These are phyloP conservation scores for Spinus pinus DNA, from an alignment of 2,797 vertebrate genomes.

Conservation along the genomic window DNA sequence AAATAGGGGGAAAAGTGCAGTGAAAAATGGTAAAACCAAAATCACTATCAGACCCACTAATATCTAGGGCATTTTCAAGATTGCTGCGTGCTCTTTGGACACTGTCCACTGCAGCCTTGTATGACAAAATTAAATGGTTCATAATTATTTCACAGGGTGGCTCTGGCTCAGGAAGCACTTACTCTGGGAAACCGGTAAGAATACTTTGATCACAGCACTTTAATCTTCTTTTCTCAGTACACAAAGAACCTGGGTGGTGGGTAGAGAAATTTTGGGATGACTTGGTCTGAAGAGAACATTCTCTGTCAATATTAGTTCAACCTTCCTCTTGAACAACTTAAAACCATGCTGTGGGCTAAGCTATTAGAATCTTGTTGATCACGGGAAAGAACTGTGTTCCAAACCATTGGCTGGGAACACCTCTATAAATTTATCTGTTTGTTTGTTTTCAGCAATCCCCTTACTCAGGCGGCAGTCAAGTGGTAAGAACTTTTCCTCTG, in stretches of 20 bases:
- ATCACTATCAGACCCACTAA: not conserved
- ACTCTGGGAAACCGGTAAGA: slow-evolving; percentile 37
- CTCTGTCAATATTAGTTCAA: not conserved
- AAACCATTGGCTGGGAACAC: not conserved
- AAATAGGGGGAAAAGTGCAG: not conserved
- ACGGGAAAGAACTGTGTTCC: not conserved
- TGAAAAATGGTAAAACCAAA: not conserved
- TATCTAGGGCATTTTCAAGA: not conserved
- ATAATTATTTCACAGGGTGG: slow-evolving; percentile 11
- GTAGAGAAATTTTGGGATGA: not conserved
- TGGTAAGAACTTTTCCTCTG: slow-evolving; percentile 23
- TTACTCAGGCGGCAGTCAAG: slow-evolving; percentile 10
- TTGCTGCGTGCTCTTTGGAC: not conserved
- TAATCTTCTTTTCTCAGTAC: not conserved
- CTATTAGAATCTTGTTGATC: not conserved
- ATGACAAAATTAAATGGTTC: not conserved
- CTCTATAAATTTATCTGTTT: not conserved
- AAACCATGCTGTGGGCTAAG: not conserved
- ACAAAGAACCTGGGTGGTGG: not conserved
- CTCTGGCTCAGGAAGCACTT: slow-evolving; percentile 32
- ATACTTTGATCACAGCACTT: not conserved
- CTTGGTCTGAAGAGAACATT: not conserved
- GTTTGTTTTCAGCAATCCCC: slow-evolving; percentile 28
- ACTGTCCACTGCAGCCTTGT: not conserved
- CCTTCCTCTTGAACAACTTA: not conserved